phyloP scores from a whole-genome alignment of 2,797 vertebrate species.

The Macropus fuliginosus region DNA sequence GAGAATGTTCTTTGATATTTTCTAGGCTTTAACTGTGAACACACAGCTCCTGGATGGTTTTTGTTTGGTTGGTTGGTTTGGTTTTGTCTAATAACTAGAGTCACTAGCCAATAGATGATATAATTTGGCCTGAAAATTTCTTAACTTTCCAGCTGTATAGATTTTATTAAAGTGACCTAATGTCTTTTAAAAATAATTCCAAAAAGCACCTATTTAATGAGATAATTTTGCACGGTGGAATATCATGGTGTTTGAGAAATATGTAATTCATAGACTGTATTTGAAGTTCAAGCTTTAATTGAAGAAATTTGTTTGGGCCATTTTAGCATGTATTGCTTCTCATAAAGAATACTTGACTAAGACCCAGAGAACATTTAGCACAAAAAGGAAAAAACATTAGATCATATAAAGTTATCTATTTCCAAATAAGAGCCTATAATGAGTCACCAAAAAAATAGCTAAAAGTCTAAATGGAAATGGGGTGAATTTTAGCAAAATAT shows the following conservation, averaged over 20 bases:
- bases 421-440: background rate
- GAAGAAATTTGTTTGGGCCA: background rate
- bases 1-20: background rate
- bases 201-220: conserved; percentile 3
- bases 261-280: background rate
- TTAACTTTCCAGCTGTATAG: background rate
- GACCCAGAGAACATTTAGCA: background rate
- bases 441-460: background rate
- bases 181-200: background rate
- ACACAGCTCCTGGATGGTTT: background rate
- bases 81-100: background rate
- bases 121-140: background rate
- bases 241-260: background rate
- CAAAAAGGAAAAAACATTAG: background rate
- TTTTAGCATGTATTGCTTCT: background rate
- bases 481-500: conserved; percentile 17
- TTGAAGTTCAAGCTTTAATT: conserved; percentile 41
- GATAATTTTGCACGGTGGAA: background rate
- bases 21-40: background rate
- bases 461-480: background rate
- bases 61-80: background rate
- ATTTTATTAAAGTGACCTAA: conserved; percentile 24
- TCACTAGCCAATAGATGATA: background rate
- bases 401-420: background rate
- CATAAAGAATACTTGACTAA: conserved; percentile 21